Conservation (phyloP, 2,113 vertebrate genomes). For the Acanthisitta chloris region DNA sequence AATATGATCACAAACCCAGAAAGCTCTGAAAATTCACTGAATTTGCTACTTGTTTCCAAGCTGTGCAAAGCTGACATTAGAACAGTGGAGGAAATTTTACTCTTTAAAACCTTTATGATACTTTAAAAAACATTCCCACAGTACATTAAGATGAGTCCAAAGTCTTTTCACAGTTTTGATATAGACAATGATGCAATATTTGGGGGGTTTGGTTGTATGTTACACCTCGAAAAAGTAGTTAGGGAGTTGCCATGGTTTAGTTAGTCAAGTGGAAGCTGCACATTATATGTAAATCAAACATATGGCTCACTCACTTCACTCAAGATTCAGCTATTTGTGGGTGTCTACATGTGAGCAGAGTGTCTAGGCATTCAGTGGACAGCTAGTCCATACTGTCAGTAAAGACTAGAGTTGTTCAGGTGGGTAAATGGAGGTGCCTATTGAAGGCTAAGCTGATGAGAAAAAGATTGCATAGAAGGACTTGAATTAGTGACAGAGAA, state of each 20-base stretch:
- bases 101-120: background rate
- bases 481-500: background rate
- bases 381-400: background rate
- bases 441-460: background rate
- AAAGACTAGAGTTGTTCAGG: background rate
- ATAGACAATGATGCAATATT: background rate
- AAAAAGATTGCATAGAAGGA: background rate
- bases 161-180: background rate
- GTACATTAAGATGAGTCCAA: background rate
- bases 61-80: background rate
- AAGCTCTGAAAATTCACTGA: background rate
- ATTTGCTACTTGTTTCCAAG: background rate
- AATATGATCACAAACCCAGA: background rate
- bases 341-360: background rate
- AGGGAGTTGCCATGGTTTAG: background rate
- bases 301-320: background rate
- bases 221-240: background rate
- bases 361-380: background rate
- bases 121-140: background rate
- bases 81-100: background rate
- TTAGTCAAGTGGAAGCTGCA: background rate
- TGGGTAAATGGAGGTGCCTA: background rate
- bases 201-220: background rate
- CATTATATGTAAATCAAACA: background rate
- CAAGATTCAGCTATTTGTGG: background rate